Evolutionary conservation across 2,113 vertebrate genomes (phyloP), one percentile per base, ranked within the genome.

Genomic region (Scomber colias): DNA sequence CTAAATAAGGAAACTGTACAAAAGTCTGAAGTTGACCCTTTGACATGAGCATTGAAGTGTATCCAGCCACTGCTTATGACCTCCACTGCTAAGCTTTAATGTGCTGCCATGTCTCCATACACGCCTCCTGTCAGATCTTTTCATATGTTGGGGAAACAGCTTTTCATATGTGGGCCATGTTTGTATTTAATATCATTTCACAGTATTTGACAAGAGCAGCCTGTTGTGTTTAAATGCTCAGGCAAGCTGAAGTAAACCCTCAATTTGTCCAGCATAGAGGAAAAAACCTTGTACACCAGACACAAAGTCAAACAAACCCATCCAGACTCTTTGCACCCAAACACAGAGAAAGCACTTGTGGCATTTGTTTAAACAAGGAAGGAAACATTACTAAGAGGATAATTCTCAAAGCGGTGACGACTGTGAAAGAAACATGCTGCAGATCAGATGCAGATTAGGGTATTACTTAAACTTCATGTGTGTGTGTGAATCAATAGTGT

Each of bases 1-100:
- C 82, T 85, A 72, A 72, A 81, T 80, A 86, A 69, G 81, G 86
- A 75, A 65, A 55, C 4, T 8, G 0, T 3, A 16, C 27, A 21
- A n/a, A 40, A 51, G 12, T 51, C 24, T 30, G 2, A 31, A 15
- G 16, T 27, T 31, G 71, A 71, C 54, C 65, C 15, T 1, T 61
- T 13, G 11, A 14, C 40, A 15, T 14, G 49, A 73, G 63, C 63
- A 1, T 0, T 48, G 61, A 48, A 76, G 60, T 19, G 35, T 55
- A 0, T 19, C 21, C 44, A 8, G 16, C 5, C 54, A 10, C 54
- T 8, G 3, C 62, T 35, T 8, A 8, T 76, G 53, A 76, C 73
- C 48, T 35, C 12, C 11, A 1, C 45, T n/a, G 53, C 35, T 27
- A 19, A 11, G 45, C 15, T 48, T 64, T 48, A 48, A 17, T 48